Evolutionary conservation across 2,888 invertebrate genomes (phyloP).

Genomic region (Drosophila mimetica): DNA sequence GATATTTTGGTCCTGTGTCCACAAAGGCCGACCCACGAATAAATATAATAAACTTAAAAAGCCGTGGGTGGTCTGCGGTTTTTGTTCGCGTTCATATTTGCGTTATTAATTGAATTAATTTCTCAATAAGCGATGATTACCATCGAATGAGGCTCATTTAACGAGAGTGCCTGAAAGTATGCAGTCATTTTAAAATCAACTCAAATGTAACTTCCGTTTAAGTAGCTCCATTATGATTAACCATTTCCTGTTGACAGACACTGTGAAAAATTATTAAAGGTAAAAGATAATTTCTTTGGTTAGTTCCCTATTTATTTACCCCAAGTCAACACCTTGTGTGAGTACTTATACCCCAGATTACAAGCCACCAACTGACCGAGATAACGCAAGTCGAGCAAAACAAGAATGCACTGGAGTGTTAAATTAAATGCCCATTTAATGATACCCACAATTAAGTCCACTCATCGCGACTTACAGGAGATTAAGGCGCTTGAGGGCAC

Average conservation of each 20-base stretch:
- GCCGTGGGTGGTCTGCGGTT: not conserved
- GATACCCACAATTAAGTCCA: conserved; percentile 35
- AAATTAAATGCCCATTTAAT: conserved; percentile 46
- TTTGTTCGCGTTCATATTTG: conserved; percentile 22
- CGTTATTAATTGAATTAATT: conserved; percentile 59
- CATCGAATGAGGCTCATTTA: not conserved
- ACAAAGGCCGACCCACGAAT: conserved; percentile 32
- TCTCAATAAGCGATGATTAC: conserved; percentile 7
- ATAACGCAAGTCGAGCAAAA: conserved; percentile 13
- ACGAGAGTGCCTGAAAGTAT: conserved; percentile 37
- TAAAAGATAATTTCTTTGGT: fast-evolving
- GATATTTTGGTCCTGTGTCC: conserved; percentile 12
- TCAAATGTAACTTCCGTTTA: conserved; percentile 18
- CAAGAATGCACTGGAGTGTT: conserved; percentile 33
- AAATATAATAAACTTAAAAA: conserved; percentile 10
- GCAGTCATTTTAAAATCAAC: conserved; percentile 16
- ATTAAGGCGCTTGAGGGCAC: conserved; percentile 30
- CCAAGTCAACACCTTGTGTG: not conserved
- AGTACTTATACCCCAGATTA: not conserved
- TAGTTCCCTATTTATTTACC: not conserved
- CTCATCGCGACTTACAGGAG: conserved; percentile 43
- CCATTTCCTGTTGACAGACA: conserved; percentile 7
- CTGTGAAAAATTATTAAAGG: no score
- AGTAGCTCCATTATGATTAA: conserved; percentile 48
- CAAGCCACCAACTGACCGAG: conserved; percentile 4